These are phyloP conservation scores for Porites rus DNA, from an alignment of 92 coral and sea anemone genomes.

Conservation along the genomic window DNA sequence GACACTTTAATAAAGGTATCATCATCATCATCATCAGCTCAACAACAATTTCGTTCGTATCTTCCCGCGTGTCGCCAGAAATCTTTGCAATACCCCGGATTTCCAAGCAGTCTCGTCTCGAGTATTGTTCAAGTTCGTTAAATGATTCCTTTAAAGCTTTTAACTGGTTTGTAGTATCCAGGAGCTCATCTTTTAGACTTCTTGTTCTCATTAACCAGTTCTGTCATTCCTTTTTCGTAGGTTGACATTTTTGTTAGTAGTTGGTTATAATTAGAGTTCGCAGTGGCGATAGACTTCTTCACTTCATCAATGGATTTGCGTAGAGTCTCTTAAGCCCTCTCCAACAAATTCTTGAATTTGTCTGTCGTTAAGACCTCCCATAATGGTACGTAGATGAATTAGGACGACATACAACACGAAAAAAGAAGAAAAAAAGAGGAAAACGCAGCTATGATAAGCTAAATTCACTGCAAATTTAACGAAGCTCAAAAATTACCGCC, in stretches of 20 bases:
- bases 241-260: too few species aligned
- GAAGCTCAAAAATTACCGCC: too few species aligned
- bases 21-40: too few species aligned
- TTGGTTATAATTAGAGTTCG: neutral
- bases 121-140: constrained; percentile 18
- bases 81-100: constrained; percentile 19
- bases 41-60: constrained; percentile 28
- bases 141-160: constrained; percentile 24
- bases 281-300: constrained; percentile 17
- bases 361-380: constrained; percentile 3
- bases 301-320: neutral
- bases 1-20: too few species aligned
- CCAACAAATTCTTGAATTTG: neutral
- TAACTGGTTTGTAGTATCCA: constrained; percentile 6
- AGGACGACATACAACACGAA: too few species aligned
- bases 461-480: too few species aligned
- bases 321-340: neutral
- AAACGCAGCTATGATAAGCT: too few species aligned
- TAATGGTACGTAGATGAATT: neutral
- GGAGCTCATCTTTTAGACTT: neutral
- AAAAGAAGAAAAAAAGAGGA: too few species aligned
- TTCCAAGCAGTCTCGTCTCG: constrained; percentile 28
- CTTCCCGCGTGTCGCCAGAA: constrained; percentile 23
- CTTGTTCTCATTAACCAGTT: constrained; percentile 11
- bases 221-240: constrained; percentile 12